Conservation (phyloP, 2,113 vertebrate genomes). For the Cyprinus carpio region DNA sequence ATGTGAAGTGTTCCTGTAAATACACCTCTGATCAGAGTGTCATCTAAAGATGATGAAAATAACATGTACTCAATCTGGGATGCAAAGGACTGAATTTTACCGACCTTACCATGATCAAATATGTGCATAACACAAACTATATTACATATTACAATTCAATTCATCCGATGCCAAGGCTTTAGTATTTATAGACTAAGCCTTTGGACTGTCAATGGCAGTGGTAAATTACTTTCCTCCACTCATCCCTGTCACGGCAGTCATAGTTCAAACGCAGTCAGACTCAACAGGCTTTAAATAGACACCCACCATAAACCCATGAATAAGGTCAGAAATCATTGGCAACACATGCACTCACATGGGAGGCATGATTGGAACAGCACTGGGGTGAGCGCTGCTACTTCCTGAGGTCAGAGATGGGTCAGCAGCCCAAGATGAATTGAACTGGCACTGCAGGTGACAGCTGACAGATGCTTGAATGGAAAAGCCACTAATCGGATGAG, state of each 20-base stretch:
- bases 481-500: constrained; percentile 92
- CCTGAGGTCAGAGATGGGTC: not conserved
- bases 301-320: constrained; percentile 34
- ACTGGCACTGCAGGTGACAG: constrained; percentile 63
- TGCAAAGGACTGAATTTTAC: not conserved
- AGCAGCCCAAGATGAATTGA: not conserved
- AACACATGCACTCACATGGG: not conserved
- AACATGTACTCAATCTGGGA: too few species aligned
- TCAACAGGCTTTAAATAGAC: constrained; percentile 26
- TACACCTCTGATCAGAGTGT: not conserved
- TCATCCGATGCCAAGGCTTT: constrained; percentile 9
- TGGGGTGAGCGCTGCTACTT: not conserved
- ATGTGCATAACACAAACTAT: not conserved
- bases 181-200: constrained; percentile 21
- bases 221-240: constrained; percentile 44
- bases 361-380: not conserved
- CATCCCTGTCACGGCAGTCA: constrained; percentile 38
- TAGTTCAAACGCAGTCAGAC: constrained; percentile 32
- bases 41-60: not conserved
- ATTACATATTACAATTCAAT: not conserved
- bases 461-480: constrained; percentile 82
- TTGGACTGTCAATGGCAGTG: not conserved
- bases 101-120: not conserved
- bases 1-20: not conserved
- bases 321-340: not conserved